Conservation (phyloP, 2,888 invertebrate genomes). For the Muscina levida region DNA sequence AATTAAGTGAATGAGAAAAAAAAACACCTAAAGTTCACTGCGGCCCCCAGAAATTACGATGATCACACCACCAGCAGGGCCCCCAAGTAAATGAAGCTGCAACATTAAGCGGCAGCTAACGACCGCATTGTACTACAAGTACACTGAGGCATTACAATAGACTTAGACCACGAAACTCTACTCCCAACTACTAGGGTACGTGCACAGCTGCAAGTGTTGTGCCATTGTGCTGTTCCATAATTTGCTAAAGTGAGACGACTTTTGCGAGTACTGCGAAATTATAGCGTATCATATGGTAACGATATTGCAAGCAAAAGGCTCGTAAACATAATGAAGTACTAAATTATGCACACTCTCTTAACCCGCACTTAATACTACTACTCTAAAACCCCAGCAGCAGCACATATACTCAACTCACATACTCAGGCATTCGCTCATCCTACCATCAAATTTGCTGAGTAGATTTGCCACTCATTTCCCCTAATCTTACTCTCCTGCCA, state of each 20-base stretch:
- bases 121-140: conserved; percentile 43
- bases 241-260: conserved; percentile 32
- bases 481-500: not conserved
- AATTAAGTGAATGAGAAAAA: conserved; percentile 21
- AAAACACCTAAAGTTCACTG: not conserved
- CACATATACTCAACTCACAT: conserved; percentile 4
- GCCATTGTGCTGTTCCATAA: conserved; percentile 7
- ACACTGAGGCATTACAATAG: conserved; percentile 33
- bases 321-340: conserved; percentile 76
- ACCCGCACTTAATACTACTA: conserved; percentile 70
- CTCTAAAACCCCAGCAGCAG: conserved; percentile 1
- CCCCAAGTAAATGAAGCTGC: conserved; percentile 63
- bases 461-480: conserved; percentile 41
- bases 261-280: conserved; percentile 38
- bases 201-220: conserved; percentile 27
- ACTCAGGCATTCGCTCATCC: not conserved
- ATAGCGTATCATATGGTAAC: conserved; percentile 63
- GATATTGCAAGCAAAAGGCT: conserved; percentile 61
- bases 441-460: not conserved
- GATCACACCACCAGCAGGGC: conserved; percentile 37
- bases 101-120: conserved; percentile 61
- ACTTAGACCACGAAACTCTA: conserved; percentile 29
- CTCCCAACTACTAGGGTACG: not conserved
- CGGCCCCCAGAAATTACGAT: not conserved
- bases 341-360: conserved; percentile 77